A percentile compares a stretch with the other conserved stretches of the same genome.
Conservation (phyloP, 2,888 invertebrate genomes). For the Trilocha varians region DNA sequence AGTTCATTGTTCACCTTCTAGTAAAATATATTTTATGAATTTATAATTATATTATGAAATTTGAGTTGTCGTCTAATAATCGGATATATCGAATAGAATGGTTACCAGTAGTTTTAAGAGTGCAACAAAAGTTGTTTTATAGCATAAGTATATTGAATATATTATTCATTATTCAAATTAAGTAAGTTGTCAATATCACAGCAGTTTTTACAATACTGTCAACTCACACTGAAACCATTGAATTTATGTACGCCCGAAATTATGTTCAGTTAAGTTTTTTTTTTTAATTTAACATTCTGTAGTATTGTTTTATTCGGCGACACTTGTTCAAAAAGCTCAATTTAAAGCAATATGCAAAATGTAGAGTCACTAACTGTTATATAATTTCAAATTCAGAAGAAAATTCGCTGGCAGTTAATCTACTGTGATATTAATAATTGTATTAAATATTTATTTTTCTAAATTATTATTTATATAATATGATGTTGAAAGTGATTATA, state of each 20-base stretch:
- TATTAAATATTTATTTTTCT: conserved; percentile 69
- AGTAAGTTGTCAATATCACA: conserved; percentile 68
- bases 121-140: conserved; percentile 43
- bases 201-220: conserved; percentile 59
- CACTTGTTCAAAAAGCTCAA: background rate
- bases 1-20: too few relatives aligned
- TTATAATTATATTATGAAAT: conserved; percentile 31
- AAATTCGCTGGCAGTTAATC: conserved; percentile 60
- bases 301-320: background rate
- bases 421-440: conserved; percentile 71
- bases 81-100: conserved; percentile 38
- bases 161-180: too few relatives aligned
- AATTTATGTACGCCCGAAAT: conserved; percentile 1
- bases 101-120: conserved; percentile 68
- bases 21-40: conserved; percentile 7
- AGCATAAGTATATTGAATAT: conserved; percentile 30
- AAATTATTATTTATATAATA: conserved; percentile 59
- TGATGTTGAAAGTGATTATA: conserved; percentile 47
- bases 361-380: background rate
- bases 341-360: background rate
- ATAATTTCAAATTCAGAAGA: conserved; percentile 4
- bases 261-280: background rate
- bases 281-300: background rate
- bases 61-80: conserved; percentile 23
- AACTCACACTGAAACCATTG: conserved; percentile 20